Evolutionary conservation across 1,140 invertebrate genomes (phyloP).

Genomic region (Rhyacophila brunnea): DNA sequence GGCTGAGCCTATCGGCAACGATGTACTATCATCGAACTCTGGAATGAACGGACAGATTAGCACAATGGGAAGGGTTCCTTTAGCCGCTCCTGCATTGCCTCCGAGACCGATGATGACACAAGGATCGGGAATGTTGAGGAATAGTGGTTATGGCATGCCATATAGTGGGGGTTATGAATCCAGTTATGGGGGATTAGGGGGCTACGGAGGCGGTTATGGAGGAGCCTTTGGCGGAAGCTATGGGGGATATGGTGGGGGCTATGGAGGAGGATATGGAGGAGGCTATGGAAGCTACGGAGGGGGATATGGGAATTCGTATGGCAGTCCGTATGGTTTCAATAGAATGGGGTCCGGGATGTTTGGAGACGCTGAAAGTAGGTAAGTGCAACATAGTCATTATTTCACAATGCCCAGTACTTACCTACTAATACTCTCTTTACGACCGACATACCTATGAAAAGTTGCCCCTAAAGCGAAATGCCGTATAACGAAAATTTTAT

Average conservation of each 20-base stretch:
- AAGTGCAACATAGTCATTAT: too few species aligned
- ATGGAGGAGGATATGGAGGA: not conserved
- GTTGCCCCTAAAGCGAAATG: too few species aligned
- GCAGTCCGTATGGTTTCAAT: constrained; percentile 12
- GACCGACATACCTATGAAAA: too few species aligned
- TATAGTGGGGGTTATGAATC: constrained; percentile 40
- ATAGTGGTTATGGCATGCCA: constrained; percentile 5
- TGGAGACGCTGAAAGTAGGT: constrained; percentile 28
- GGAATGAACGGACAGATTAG: not conserved
- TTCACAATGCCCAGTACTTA: too few species aligned
- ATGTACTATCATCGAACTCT: not conserved
- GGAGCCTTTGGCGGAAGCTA: constrained; percentile 35
- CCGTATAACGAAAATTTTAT: too few species aligned
- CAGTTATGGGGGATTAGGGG: constrained; percentile 34
- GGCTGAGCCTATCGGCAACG: constrained; percentile 3
- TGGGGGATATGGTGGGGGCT: constrained; percentile 34
- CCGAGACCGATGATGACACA: constrained; percentile 20
- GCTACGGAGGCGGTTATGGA: constrained; percentile 13
- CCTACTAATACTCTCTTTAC: too few species aligned
- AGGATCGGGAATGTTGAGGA: constrained; percentile 7
- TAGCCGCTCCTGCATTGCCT: constrained; percentile 25
- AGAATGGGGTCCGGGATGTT: constrained; percentile 6
- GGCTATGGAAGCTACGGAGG: constrained; percentile 32
- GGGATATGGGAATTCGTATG: constrained; percentile 32
- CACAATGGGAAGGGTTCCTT: not conserved